phyloP scores from a whole-genome alignment of 2,888 invertebrate species.

The Drosophila infuscata region DNA sequence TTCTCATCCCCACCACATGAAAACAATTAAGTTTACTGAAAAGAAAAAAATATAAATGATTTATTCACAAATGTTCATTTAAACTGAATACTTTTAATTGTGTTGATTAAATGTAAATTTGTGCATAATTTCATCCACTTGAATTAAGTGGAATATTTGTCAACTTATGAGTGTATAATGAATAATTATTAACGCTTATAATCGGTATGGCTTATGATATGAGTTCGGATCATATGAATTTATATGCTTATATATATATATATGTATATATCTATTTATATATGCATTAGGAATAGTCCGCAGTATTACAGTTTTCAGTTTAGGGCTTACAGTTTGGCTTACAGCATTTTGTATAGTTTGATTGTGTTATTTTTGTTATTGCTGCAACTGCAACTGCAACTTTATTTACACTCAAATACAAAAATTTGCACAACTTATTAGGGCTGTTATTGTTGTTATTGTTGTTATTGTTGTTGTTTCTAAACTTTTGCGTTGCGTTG shows the following conservation, averaged over 20 bases:
- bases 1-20: background rate
- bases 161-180: background rate
- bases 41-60: background rate
- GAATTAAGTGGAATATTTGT: background rate
- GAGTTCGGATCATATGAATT: slow-evolving; percentile 6
- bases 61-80: background rate
- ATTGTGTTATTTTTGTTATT: slow-evolving; percentile 31
- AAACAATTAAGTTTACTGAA: background rate
- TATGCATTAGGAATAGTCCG: slow-evolving; percentile 6
- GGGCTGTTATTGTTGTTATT: slow-evolving; percentile 67
- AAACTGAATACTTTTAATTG: background rate
- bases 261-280: background rate
- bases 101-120: background rate
- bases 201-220: slow-evolving; percentile 1
- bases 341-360: slow-evolving; percentile 48
- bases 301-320: slow-evolving; percentile 6
- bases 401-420: slow-evolving; percentile 77
- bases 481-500: slow-evolving; percentile 67
- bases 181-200: slow-evolving; percentile 1
- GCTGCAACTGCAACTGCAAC: slow-evolving; percentile 63
- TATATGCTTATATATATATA: background rate
- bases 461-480: slow-evolving; percentile 59
- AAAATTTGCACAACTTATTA: slow-evolving; percentile 80
- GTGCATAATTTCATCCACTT: background rate
- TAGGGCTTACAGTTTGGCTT: slow-evolving; percentile 53